A percentile compares a stretch with the other conserved stretches of the same genome.
These are phyloP conservation scores for Lanistes nyassanus DNA, from an alignment of 1,140 invertebrate genomes.

Conservation along the genomic window DNA sequence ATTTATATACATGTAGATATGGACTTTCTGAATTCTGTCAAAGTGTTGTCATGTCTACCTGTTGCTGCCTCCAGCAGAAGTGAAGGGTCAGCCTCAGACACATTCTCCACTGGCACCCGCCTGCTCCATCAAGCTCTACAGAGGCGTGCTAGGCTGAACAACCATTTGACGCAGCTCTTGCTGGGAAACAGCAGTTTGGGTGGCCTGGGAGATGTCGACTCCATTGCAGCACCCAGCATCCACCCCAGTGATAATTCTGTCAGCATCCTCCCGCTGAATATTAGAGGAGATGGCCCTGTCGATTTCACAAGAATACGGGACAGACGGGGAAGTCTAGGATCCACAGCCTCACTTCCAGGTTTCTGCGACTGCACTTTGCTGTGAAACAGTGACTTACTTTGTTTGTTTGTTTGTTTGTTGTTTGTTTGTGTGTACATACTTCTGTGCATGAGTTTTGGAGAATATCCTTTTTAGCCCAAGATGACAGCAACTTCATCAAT, in stretches of 20 bases:
- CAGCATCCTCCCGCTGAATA: not conserved
- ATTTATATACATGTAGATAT: not conserved
- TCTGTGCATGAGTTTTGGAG: no score
- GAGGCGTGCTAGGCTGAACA: slow-evolving; percentile 15
- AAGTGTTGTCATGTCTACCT: no score
- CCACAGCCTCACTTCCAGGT: not conserved
- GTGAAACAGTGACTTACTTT: no score
- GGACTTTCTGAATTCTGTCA: not conserved
- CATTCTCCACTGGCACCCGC: not conserved
- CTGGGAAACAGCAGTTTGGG: not conserved
- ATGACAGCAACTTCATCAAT: no score
- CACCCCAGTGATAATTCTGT: not conserved
- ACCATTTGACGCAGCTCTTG: slow-evolving; percentile 27
- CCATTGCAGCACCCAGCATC: not conserved
- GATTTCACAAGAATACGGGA: not conserved
- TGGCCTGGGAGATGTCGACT: not conserved
- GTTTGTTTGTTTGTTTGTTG: no score
- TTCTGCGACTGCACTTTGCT: not conserved
- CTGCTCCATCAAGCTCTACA: slow-evolving; percentile 30
- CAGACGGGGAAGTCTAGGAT: not conserved
- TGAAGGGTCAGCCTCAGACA: slow-evolving; percentile 12
- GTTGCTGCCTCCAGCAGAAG: not conserved
- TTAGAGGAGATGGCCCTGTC: not conserved
- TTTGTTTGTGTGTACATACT: no score
- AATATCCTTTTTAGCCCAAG: no score